Percentiles rank a stretch among this genome's conserved stretches.
These are phyloP conservation scores for Triplophysa bombifrons DNA, from an alignment of 2,797 vertebrate genomes.

Conservation along the genomic window DNA sequence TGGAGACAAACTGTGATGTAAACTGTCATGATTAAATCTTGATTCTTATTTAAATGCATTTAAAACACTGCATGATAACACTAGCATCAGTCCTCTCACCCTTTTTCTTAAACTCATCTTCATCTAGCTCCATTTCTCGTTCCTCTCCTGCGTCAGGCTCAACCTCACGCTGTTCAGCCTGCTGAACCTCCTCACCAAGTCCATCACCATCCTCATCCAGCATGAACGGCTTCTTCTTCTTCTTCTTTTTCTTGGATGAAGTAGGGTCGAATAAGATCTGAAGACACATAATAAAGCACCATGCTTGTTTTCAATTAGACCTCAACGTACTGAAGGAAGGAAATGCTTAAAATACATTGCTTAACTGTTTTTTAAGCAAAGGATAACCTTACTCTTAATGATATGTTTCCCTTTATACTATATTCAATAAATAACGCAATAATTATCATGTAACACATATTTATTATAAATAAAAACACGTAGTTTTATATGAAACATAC, in stretches of 20 bases:
- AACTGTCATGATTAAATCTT: background rate
- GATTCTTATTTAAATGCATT: slow-evolving; percentile 1
- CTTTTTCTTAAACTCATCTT: slow-evolving; percentile 84
- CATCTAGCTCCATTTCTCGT: slow-evolving; percentile 80
- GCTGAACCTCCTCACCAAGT: slow-evolving; percentile 78
- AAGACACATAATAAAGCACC: background rate
- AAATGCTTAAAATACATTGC: background rate
- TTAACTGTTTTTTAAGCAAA: background rate
- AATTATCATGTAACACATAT: no score
- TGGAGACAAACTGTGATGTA: slow-evolving; percentile 7
- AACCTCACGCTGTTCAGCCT: slow-evolving; percentile 80
- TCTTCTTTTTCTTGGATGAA: slow-evolving; percentile 90
- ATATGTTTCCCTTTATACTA: no score
- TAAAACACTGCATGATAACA: background rate
- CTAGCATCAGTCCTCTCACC: slow-evolving; percentile 61
- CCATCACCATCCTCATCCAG: slow-evolving; percentile 85
- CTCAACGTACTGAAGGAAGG: background rate
- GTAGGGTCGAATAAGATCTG: slow-evolving; percentile 91
- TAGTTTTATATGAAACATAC: background rate
- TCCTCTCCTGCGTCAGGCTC: slow-evolving; percentile 82
- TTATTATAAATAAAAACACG: background rate
- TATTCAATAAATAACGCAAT: background rate
- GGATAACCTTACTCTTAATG: no score
- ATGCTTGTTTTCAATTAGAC: background rate
- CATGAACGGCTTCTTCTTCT: slow-evolving; percentile 90